Conservation (phyloP, 2,113 vertebrate species). For the Paedocypris sp. region DNA sequence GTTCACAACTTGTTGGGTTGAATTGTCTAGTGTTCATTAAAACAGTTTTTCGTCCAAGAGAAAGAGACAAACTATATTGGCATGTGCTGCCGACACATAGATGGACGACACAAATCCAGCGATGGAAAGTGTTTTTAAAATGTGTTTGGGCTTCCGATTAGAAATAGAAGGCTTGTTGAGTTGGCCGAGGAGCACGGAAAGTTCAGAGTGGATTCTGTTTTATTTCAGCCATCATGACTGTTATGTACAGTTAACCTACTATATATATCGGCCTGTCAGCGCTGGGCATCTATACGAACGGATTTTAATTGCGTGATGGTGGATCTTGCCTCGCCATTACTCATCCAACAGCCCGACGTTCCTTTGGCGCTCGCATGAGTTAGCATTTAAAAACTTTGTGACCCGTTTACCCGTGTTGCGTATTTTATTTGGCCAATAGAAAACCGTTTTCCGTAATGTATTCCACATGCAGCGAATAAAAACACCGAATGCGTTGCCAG, state of each 20-base stretch:
- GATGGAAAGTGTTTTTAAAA: conserved; percentile 48
- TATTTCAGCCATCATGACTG: conserved; percentile 36
- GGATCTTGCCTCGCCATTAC: conserved; percentile 20
- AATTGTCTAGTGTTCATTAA: no score
- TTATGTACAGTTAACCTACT: conserved; percentile 32
- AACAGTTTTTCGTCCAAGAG: conserved; percentile 57
- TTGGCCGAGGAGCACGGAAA: conserved; percentile 50
- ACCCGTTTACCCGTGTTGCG: not conserved
- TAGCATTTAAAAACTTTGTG: not conserved
- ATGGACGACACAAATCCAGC: conserved; percentile 45
- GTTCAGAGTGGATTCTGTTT: conserved; percentile 12
- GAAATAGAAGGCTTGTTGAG: conserved; percentile 45
- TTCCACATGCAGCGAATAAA: conserved; percentile 5
- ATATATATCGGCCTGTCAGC: conserved; percentile 55
- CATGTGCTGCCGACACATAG: conserved; percentile 47
- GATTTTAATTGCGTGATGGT: conserved; percentile 11
- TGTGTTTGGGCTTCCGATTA: conserved; percentile 45
- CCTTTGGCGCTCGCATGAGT: conserved; percentile 13
- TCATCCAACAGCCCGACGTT: conserved; percentile 21
- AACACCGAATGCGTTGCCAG: conserved; percentile 30
- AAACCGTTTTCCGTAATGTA: not conserved
- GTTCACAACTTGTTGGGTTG: no score
- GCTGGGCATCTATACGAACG: conserved; percentile 24
- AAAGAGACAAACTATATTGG: conserved; percentile 61
- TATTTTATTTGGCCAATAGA: not conserved